These are phyloP conservation scores for Morinoia aosen DNA, from an alignment of 2,888 invertebrate species.

Conservation along the genomic window DNA sequence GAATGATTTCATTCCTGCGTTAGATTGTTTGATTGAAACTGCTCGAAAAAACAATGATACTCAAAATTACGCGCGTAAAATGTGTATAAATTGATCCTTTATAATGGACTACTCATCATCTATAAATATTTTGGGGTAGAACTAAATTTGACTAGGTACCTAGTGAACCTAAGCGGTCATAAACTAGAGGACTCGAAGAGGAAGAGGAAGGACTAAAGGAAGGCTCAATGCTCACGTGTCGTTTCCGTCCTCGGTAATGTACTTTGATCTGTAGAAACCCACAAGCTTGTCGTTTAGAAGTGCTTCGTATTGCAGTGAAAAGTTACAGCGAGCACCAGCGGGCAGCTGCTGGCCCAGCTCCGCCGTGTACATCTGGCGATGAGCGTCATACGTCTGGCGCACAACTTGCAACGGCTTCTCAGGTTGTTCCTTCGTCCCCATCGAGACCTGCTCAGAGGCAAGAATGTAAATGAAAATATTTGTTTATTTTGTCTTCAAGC, in stretches of 20 bases:
- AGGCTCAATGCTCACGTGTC: neutral
- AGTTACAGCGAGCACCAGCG: neutral
- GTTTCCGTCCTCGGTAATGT: constrained; percentile 52
- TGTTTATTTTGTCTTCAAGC: too few species aligned
- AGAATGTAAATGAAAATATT: neutral
- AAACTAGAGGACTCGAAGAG: too few species aligned
- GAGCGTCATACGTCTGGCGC: constrained; percentile 53
- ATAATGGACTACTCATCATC: neutral
- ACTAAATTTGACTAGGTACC: too few species aligned
- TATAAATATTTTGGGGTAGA: too few species aligned
- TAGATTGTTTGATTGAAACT: neutral
- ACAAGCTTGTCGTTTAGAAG: constrained; percentile 60
- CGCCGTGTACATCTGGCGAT: constrained; percentile 59
- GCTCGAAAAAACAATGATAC: neutral
- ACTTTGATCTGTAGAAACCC: constrained; percentile 62
- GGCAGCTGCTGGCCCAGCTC: constrained; percentile 49
- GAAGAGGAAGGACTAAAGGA: neutral
- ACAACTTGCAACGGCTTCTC: neutral
- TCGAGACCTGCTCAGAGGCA: neutral
- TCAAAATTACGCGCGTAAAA: neutral
- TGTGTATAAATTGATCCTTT: neutral
- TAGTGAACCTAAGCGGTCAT: too few species aligned
- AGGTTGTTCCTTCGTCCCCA: neutral
- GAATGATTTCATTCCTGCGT: neutral
- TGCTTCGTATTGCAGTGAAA: constrained; percentile 58